Percentiles rank a stretch among this genome's conserved stretches.
Conservation (phyloP, 2,113 vertebrate genomes). For the Malurus elegans region DNA sequence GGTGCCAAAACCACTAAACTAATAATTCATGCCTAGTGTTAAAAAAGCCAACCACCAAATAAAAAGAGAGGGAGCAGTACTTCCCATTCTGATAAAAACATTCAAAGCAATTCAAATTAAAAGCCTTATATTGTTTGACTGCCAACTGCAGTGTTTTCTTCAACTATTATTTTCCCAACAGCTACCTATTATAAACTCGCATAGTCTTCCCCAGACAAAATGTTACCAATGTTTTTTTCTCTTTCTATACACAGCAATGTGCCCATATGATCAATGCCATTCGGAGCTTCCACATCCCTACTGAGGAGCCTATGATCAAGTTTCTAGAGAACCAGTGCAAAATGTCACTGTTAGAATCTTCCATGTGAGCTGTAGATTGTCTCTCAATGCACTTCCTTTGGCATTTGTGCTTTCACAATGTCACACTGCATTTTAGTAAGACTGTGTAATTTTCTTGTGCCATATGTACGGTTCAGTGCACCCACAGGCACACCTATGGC, state of each 20-base stretch:
- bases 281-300: not conserved
- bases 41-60: not conserved
- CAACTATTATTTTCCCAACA: not conserved
- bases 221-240: not conserved
- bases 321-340: not conserved
- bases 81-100: not conserved
- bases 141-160: not conserved
- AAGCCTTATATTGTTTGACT: not conserved
- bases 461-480: not conserved
- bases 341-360: not conserved
- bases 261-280: not conserved
- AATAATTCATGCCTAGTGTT: not conserved
- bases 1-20: not conserved
- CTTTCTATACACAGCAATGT: not conserved
- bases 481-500: not conserved
- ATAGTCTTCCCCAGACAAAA: not conserved
- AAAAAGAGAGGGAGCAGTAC: not conserved
- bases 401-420: not conserved
- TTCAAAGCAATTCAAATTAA: not conserved
- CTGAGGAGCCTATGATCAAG: not conserved
- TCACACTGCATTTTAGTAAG: not conserved
- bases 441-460: not conserved
- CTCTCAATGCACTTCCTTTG: not conserved
- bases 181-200: not conserved
- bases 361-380: not conserved